Evolutionary conservation across 1,140 invertebrate genomes (phyloP).

Genomic region (Zeugodacus cucurbitae): DNA sequence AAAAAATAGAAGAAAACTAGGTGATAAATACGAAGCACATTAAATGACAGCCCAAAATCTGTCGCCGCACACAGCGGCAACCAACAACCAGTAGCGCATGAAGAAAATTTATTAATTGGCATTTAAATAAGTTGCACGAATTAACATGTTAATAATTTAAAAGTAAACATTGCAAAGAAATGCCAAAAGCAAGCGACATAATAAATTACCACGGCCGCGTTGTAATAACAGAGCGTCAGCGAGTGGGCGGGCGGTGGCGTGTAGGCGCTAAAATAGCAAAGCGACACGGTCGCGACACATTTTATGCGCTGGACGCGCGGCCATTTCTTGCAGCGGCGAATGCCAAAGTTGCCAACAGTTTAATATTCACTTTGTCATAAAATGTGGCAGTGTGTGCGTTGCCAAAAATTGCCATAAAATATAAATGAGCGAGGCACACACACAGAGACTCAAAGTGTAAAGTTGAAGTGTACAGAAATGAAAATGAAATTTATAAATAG

Average conservation of each 20-base stretch:
- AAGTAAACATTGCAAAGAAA: neutral
- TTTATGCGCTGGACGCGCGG: no score
- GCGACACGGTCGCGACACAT: neutral
- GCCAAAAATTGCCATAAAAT: constrained; percentile 1
- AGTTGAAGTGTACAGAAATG: neutral
- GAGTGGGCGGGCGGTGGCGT: neutral
- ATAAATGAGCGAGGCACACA: neutral
- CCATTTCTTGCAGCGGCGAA: no score
- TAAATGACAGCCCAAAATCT: neutral
- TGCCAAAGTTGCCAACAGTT: constrained; percentile 32
- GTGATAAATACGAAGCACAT: neutral
- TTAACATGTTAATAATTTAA: constrained; percentile 34
- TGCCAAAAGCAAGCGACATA: neutral
- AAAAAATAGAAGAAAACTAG: neutral
- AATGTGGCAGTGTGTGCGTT: neutral
- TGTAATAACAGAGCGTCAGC: neutral
- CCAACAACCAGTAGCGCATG: neutral
- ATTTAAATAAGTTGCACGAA: constrained; percentile 27
- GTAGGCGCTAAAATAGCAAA: neutral
- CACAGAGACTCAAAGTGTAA: no score
- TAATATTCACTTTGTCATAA: constrained; percentile 35
- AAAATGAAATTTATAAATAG: neutral
- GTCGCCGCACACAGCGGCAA: no score
- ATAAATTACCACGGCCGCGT: neutral
- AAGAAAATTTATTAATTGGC: constrained; percentile 28